phyloP scores from a whole-genome alignment of 2,888 invertebrate genomes.

The Hetaerina titia region DNA sequence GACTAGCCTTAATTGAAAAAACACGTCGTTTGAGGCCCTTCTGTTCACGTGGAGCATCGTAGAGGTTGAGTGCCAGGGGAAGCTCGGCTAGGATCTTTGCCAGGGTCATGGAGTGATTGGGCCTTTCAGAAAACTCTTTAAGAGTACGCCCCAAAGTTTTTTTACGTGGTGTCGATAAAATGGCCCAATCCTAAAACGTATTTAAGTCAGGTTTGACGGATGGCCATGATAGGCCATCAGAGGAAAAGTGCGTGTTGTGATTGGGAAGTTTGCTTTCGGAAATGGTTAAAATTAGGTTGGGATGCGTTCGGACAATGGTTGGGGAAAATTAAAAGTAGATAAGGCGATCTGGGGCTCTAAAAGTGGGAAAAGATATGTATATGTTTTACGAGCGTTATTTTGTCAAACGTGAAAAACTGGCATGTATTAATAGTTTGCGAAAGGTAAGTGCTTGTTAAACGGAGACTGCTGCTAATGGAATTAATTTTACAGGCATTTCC shows the following conservation, averaged over 20 bases:
- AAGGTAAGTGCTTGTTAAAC: too few species aligned
- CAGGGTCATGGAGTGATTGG: slow-evolving; percentile 1
- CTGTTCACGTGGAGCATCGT: neutral
- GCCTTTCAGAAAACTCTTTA: neutral
- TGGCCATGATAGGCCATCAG: neutral
- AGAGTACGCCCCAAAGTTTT: neutral
- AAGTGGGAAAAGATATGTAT: neutral
- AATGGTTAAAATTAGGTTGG: slow-evolving; percentile 7
- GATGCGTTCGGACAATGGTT: slow-evolving; percentile 28
- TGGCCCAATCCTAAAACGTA: neutral
- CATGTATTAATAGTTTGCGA: too few species aligned
- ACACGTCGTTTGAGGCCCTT: neutral
- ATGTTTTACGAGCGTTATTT: neutral
- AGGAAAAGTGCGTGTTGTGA: slow-evolving; percentile 62
- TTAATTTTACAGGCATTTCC: too few species aligned
- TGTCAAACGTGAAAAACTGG: too few species aligned
- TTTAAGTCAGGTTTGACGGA: slow-evolving; percentile 34
- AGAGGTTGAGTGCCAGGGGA: neutral
- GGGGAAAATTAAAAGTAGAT: neutral
- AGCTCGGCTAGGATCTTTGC: slow-evolving; percentile 6
- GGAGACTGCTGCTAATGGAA: too few species aligned
- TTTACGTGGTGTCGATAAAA: neutral
- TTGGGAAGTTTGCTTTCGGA: slow-evolving; percentile 8
- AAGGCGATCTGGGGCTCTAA: neutral
- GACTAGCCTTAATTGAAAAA: slow-evolving; percentile 54